Base-by-base conservation (phyloP, 2,797 vertebrate genomes). In the Caiman crocodilus region DNA sequence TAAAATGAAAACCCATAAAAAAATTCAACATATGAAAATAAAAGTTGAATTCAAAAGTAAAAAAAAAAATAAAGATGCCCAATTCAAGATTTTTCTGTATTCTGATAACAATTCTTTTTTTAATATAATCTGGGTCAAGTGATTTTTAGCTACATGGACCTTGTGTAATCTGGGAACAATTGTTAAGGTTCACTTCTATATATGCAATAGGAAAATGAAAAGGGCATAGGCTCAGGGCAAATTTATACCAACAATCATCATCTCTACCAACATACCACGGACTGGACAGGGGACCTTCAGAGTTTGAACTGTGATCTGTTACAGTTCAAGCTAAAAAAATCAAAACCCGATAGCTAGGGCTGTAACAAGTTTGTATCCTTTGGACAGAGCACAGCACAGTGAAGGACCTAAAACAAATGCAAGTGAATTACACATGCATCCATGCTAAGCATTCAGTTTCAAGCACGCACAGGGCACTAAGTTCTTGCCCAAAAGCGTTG, bases 191-290 rank as follows among this genome's bases (percentile, higher is more conserved):
- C 80, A 4, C 76, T 95, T 92, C 82, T 30, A 86, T 64, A 78
- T 32, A 69, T 74, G 14, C 4, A 21, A 65, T 4, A 87, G 50
- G 9, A 84, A 71, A 94, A 92, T n/a, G n/a, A 85, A 88, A 8
- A 76, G 90, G 82, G 90, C 58, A 92, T 5, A 92, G 56, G 26
- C 25, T 75, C 77, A 76, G 79, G 35, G 7, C 56, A 87, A 50
- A 90, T 94, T 94, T 82, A 74, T 56, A 87, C 23, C 59, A 58
- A 91, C 86, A 84, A 61, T 13, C 93, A 17, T 30, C n/a, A 84
- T 90, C 93, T 89, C 89, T 16, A 90, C 82, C 87, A 94, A 71
- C 74, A 82, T 0, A 2, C 78, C 32, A 92, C 85, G 25, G 78
- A 91, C 73, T 88, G 89, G 79, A 67, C 18, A 30, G 17, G 28